Base-by-base conservation (phyloP, 2,113 vertebrate genomes). In the Genyomyrus donnyi region DNA sequence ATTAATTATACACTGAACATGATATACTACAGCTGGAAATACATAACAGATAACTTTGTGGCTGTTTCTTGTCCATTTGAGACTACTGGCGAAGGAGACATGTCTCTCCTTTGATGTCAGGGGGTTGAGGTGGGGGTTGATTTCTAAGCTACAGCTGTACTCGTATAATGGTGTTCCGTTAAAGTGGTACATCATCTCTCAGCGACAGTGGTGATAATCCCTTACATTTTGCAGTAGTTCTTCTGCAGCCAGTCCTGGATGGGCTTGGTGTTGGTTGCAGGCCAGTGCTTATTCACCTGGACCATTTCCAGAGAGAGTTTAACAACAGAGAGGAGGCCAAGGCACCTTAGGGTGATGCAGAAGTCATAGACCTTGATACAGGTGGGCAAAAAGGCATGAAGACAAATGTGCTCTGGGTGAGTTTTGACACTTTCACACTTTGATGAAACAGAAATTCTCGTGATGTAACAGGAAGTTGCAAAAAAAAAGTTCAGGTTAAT, bases 171-270 rank as follows among this genome's bases (percentile, higher is more conserved):
- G 74, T 45, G 11, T 53, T 80, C 89, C 87, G 56, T 45, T 70
- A 48, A 86, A 77, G 77, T 46, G 77, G 50, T 91, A 90, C 27
- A 85, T 77, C 45, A 89, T 19, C 13, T 90, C 48, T 66, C 62
- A 87, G 31, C 56, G 62, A 80, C 90, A 91, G 77, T 77, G 8
- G 31, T 35, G 56, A 13, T 50, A 88, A 31, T 70, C 7, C 39
- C 42, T 50, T 56, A 88, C 19, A 35, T 88, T 53, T 66, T 31
- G 35, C 53, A 27, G n/a, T 91, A 90, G n/a, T 77, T 48, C 31
- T 90, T 87, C n/a, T 58, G 83, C 42, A 88, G 85, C 91, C 91
- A 90, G 19, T 74, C 46, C 74, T 88, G 84, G 52, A 91, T 83
- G 39, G 35, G 52, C 39, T 66, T 50, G 48, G 49, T 89, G 46